Evolutionary conservation across 2,113 vertebrate species (phyloP).

Genomic region (Corythornis cristatus): DNA sequence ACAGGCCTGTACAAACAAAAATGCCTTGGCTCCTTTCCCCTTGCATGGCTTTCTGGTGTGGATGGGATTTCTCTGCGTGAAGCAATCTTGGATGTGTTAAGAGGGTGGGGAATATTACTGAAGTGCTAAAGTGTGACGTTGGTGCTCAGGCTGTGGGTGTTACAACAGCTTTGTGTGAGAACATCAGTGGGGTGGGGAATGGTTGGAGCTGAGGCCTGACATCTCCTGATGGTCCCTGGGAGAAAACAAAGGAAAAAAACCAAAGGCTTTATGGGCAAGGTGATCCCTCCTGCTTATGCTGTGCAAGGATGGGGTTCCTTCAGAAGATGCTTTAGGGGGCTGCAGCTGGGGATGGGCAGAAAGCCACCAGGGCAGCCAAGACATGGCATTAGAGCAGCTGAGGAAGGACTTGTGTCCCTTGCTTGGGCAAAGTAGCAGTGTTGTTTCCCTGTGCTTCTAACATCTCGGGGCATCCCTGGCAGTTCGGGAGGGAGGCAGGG

Average conservation of each 20-base stretch:
- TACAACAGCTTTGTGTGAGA: neutral
- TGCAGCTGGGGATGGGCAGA: neutral
- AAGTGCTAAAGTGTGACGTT: neutral
- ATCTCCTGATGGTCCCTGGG: neutral
- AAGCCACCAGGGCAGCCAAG: neutral
- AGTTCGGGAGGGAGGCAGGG: neutral
- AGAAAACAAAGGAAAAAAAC: neutral
- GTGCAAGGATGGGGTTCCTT: neutral
- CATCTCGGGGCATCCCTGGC: neutral
- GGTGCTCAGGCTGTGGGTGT: neutral
- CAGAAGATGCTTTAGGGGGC: neutral
- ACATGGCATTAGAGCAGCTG: neutral
- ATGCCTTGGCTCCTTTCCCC: slow-evolving; percentile 33
- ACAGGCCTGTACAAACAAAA: slow-evolving; percentile 56
- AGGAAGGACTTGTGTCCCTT: neutral
- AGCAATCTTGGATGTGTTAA: slow-evolving; percentile 61
- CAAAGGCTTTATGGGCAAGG: neutral
- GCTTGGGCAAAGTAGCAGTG: neutral
- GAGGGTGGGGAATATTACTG: slow-evolving; percentile 47
- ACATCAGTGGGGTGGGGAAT: fast-evolving
- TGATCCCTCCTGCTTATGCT: neutral
- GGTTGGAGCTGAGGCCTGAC: neutral
- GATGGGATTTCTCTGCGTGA: slow-evolving; percentile 13
- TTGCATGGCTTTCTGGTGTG: neutral
- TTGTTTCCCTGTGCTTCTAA: neutral